phyloP scores from a whole-genome alignment of 2,797 vertebrate species.

The Sus cebifrons region DNA sequence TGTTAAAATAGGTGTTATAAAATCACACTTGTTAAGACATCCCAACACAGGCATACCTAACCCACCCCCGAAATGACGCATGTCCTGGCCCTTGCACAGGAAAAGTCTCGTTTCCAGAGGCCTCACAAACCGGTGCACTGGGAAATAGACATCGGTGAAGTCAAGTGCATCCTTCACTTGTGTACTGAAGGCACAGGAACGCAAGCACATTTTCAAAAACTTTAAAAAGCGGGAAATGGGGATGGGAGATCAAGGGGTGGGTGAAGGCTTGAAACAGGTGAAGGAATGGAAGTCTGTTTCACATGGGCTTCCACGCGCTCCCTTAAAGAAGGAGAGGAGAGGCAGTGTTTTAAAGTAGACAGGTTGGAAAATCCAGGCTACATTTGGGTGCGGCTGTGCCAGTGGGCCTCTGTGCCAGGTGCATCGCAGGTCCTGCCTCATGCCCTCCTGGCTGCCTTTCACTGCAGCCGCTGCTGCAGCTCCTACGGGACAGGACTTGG shows the following conservation, averaged over 20 bases:
- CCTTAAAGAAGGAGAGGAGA: neutral
- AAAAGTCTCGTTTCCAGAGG: slow-evolving; percentile 63
- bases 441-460: neutral
- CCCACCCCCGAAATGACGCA: neutral
- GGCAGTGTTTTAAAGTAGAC: neutral
- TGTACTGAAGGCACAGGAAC: neutral
- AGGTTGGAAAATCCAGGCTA: neutral
- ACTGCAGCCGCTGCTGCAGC: neutral
- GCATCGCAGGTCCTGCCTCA: neutral
- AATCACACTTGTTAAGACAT: neutral
- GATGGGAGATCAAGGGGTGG: neutral
- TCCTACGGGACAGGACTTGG: neutral
- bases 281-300: slow-evolving; percentile 53
- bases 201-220: neutral
- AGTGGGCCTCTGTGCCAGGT: neutral
- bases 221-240: neutral
- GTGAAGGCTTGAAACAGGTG: neutral
- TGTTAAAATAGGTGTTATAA: slow-evolving; percentile 52
- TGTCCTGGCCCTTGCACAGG: neutral
- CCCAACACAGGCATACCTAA: neutral
- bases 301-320: neutral
- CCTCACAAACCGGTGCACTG: neutral
- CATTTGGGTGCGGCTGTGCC: neutral
- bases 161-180: slow-evolving; percentile 50
- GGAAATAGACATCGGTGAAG: neutral